phyloP scores from a whole-genome alignment of 2,113 vertebrate genomes.

The Diglossa brunneiventris region DNA sequence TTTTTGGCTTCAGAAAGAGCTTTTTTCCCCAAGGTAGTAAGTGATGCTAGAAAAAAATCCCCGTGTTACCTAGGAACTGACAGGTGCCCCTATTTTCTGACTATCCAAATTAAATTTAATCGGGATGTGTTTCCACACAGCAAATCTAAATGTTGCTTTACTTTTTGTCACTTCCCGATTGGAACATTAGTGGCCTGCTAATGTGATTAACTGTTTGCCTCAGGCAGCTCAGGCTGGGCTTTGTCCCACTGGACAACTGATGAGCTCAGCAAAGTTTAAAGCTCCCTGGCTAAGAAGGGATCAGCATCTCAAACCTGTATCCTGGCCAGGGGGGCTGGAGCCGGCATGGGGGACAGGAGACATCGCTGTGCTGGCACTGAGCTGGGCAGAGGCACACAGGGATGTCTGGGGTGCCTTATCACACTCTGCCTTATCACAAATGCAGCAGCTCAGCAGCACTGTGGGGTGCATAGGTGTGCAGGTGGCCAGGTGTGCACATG shows the following conservation, averaged over 20 bases:
- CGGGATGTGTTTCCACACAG: conserved; percentile 27
- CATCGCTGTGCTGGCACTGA: neutral
- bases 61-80: conserved; percentile 53
- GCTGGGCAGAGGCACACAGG: neutral
- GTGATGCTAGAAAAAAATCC: conserved; percentile 62
- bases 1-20: conserved; percentile 65
- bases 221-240: conserved; percentile 67
- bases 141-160: conserved; percentile 28
- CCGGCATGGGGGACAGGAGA: neutral
- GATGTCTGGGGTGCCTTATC: neutral
- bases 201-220: conserved; percentile 71
- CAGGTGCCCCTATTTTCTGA: conserved; percentile 61
- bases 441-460: accelerated
- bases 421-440: neutral
- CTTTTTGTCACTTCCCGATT: conserved; percentile 43
- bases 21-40: conserved; percentile 66
- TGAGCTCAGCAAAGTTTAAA: conserved; percentile 67
- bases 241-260: conserved; percentile 74
- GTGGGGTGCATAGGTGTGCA: neutral
- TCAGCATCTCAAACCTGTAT: conserved; percentile 50
- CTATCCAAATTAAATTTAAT: conserved; percentile 68
- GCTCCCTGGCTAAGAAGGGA: conserved; percentile 63
- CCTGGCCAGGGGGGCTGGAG: neutral
- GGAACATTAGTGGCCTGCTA: conserved; percentile 44
- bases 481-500: neutral